Conservation (phyloP, 2,113 vertebrate species). For the Lipophrys pholis region DNA sequence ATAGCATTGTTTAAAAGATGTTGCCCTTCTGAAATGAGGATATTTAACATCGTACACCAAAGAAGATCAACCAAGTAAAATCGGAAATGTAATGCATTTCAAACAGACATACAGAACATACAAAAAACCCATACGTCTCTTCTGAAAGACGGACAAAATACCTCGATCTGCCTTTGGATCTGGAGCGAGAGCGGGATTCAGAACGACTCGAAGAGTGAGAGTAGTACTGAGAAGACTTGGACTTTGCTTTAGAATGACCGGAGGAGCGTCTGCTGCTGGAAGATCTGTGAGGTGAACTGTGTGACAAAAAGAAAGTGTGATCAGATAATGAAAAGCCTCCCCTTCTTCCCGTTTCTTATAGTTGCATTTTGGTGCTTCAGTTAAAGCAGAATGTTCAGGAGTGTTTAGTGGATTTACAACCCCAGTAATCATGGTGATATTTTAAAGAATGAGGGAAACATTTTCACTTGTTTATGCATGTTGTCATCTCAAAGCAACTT, state of each 20-base stretch:
- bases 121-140: not conserved
- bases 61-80: not conserved
- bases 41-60: not conserved
- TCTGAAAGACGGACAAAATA: conserved; percentile 48
- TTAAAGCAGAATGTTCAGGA: too few relatives aligned
- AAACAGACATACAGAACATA: not conserved
- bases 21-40: not conserved
- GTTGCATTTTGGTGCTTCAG: too few relatives aligned
- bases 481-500: too few relatives aligned
- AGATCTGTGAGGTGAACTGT: conserved; percentile 91
- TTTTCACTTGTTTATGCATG: too few relatives aligned
- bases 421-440: too few relatives aligned
- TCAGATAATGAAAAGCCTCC: too few relatives aligned
- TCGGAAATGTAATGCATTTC: not conserved
- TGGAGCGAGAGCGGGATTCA: conserved; percentile 77
- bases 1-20: not conserved
- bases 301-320: conserved; percentile 1
- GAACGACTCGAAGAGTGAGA: conserved; percentile 83
- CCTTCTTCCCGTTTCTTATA: too few relatives aligned
- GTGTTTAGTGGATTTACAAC: too few relatives aligned
- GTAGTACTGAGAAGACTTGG: conserved; percentile 82
- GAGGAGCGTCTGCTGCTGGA: conserved; percentile 89
- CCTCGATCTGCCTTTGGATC: conserved; percentile 89
- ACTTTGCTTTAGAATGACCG: conserved; percentile 79
- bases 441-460: too few relatives aligned